Evolutionary conservation across 2,888 invertebrate species (phyloP), one percentile per base, ranked within the genome.

Genomic region (Herminia tarsipennalis): DNA sequence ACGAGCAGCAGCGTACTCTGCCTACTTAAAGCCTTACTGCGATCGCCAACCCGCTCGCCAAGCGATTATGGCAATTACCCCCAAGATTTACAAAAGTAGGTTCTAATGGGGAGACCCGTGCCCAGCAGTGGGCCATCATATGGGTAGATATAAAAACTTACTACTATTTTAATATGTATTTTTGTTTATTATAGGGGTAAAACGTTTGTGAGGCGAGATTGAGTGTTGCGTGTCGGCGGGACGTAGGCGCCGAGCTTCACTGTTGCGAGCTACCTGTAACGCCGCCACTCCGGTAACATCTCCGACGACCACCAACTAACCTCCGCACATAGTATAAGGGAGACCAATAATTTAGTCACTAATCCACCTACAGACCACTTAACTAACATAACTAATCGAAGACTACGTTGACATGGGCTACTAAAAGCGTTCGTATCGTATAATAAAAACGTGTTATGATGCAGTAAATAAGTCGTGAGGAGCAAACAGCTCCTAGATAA

Each of bases 121-220:
- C n/a, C n/a, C n/a, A n/a, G n/a, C n/a, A n/a, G n/a, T n/a, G n/a
- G n/a, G n/a, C n/a, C n/a, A n/a, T n/a, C n/a, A n/a, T n/a, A n/a
- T n/a, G n/a, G n/a, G n/a, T n/a, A n/a, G n/a, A n/a, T n/a, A n/a
- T n/a, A n/a, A n/a, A n/a, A n/a, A n/a, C n/a, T n/a, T n/a, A n/a
- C n/a, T 27, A 47, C 65, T 52, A 60, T 66, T 74, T 63, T 66
- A 35, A 16, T 16, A 14, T 2, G n/a, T 2, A 10, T 93, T 93
- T 34, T 18, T 10, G 14, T 22, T 38, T 13, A 6, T 9, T 92
- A 5, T 93, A 97, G 97, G 80, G 97, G 97, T 77, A 94, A 94
- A 93, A 96, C 96, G 77, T 97, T 97, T 85, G 94, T 96, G 78
- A 94, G 97, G 87, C 95, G 95, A 92, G 96, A 96, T 93, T 96